Evolutionary conservation across 2,113 vertebrate species (phyloP), one percentile per base, ranked within the genome.

Genomic region (Myiozetetes cayanensis): DNA sequence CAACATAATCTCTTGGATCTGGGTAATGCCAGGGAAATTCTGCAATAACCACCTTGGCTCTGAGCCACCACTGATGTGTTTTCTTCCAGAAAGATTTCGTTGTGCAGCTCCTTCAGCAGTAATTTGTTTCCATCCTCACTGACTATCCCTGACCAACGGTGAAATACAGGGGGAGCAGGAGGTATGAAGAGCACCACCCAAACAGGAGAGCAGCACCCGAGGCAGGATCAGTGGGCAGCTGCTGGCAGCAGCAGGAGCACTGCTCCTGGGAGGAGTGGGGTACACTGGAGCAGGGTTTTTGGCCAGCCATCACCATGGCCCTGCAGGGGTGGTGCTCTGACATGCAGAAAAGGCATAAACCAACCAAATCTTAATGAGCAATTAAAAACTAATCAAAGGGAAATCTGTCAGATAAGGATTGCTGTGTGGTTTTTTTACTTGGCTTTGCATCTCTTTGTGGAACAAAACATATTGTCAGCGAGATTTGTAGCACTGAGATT

Each of bases 401-500:
- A 81, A 95, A 70, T 87, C 84, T 93, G 86, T 89, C 88, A 82
- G 70, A 73, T 93, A 89, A 70, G 74, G 62, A 49, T 62, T 65
- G 62, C 12, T 66, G 12, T 74, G 84, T 18, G 50, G 68, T 73
- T 95, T 87, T 89, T 95, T 66, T 52, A 89, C 62, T 87, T 73
- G 86, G 61, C 77, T 92, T 92, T 93, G 80, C 74, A 55, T 87
- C 89, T 94, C 72, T 93, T 91, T 87, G 74, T 93, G 81, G 77
- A 93, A 92, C 90, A 93, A 94, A 95, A 82, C 80, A 31, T 90
- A 89, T 79, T 84, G 94, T 94, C 96, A 93, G 77, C 0, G 6
- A 90, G 90, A 93, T 96, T 90, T 96, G 95, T 89, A 87, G 94
- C 70, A 62, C 66, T 66, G 73, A 88, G 90, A 92, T 86, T 77